phyloP scores from a whole-genome alignment of 2,797 vertebrate species.

The Remorina albescens region DNA sequence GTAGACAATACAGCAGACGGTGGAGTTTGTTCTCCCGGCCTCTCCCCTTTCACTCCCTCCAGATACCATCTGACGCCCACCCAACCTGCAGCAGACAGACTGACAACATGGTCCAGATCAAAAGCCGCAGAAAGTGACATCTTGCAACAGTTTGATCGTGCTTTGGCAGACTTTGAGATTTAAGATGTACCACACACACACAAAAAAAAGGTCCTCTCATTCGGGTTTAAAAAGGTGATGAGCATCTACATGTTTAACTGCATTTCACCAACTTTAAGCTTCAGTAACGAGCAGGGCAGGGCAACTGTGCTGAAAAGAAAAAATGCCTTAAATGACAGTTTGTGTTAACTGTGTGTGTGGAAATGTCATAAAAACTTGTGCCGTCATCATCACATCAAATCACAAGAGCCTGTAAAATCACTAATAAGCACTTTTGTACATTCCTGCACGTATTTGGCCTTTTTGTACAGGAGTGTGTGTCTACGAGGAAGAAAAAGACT shows the following conservation, averaged over 20 bases:
- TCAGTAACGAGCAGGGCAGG: background rate
- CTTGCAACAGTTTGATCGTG: background rate
- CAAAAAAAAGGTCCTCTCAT: background rate
- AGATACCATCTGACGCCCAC: constrained; percentile 30
- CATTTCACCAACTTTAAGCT: background rate
- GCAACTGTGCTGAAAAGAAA: background rate
- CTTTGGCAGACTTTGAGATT: background rate
- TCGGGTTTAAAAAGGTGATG: constrained; percentile 7
- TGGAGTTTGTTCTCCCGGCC: too few relatives aligned
- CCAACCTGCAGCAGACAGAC: constrained; percentile 8
- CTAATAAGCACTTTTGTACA: constrained; percentile 59
- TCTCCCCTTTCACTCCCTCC: background rate
- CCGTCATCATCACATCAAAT: constrained; percentile 43
- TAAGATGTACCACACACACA: background rate
- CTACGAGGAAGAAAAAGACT: background rate
- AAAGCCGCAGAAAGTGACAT: background rate
- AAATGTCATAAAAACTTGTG: constrained; percentile 51
- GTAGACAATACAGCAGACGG: background rate
- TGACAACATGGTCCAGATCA: background rate
- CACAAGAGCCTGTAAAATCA: constrained; percentile 56
- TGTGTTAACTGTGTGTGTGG: constrained; percentile 17
- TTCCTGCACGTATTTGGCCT: constrained; percentile 35
- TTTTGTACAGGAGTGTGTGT: constrained; percentile 5
- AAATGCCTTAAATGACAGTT: constrained; percentile 47
- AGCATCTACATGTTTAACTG: constrained; percentile 50